Evolutionary conservation across 2,888 invertebrate species (phyloP).

Genomic region (Mactromeris polynyma): DNA sequence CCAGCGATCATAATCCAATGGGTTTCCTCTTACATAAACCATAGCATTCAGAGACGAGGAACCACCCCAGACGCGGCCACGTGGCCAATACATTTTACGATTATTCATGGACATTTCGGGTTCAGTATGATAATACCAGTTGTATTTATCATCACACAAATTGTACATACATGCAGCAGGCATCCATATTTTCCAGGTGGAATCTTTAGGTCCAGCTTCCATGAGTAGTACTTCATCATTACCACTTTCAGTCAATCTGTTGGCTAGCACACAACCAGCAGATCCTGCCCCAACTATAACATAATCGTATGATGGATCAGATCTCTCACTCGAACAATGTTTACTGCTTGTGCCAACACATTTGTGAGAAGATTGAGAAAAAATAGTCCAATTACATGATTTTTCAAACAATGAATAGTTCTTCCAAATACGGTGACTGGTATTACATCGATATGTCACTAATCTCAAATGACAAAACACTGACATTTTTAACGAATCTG

Average conservation of each 20-base stretch:
- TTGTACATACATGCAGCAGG: constrained; percentile 89
- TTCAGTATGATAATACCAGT: constrained; percentile 88
- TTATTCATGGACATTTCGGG: constrained; percentile 87
- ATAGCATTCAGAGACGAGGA: constrained; percentile 95
- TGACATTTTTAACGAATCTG: background rate
- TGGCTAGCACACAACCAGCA: constrained; percentile 88
- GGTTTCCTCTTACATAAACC: constrained; percentile 92
- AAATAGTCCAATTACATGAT: background rate
- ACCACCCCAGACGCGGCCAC: constrained; percentile 92
- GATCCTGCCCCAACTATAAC: constrained; percentile 88
- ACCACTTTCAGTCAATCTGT: constrained; percentile 87
- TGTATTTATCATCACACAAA: constrained; percentile 86
- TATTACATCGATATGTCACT: background rate
- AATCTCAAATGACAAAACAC: background rate
- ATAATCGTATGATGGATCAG: constrained; percentile 81
- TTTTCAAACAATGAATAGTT: background rate
- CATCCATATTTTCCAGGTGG: constrained; percentile 88
- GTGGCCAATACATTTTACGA: constrained; percentile 88
- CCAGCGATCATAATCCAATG: constrained; percentile 93
- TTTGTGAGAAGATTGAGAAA: background rate
- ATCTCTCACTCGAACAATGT: background rate
- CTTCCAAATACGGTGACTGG: background rate
- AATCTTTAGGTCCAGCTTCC: constrained; percentile 88
- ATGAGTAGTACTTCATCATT: constrained; percentile 84
- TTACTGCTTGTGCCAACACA: background rate